Base-by-base conservation (phyloP, 92 coral and sea anemone species). In the Epizoanthus rinbou region DNA sequence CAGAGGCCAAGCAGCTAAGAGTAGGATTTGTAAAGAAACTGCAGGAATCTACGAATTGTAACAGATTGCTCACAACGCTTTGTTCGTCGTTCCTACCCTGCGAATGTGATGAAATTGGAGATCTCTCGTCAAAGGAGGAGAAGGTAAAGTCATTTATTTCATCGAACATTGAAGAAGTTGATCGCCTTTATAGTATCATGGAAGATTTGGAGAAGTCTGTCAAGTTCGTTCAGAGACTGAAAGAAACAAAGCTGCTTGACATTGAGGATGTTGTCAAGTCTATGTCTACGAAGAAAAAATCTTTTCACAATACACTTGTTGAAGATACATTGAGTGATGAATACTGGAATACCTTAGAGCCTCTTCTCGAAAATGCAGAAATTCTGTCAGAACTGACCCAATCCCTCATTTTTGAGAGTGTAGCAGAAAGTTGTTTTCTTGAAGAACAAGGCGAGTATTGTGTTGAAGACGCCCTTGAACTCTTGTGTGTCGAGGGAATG, bases 261-360 rank as follows among this genome's bases (percentile, higher is more conserved):
- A 52, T 43, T 28, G 45, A 69, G 0, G 33, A 28, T 2, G 67
- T 92, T 6, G 65, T 76, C 9, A 1, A 45, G 3, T 89, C 83
- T 22, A 47, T 87, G 64, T 81, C 80, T 79, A 37, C 73, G 16
- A 76, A 89, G 45, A 85, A 64, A 80, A 87, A 24, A 75, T 37
- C 2, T 18, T 23, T 71, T 33, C 24, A 25, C 0, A 13, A 57
- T 18, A 75, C 90, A 10, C 50, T 35, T 9, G 81, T 89, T 57
- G 85, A 52, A 64, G 93, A 85, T 53, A 59, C 75, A 11, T 71
- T 69, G 25, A 57, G 82, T 57, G 83, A 28, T 2, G 72, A 72
- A 52, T 93, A 75, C 93, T 95, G 97, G 98, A 95, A 91, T 0
- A 54, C 84, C 16, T 73, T 93, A n/a, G 45, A 57, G 8, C 58